Evolutionary conservation across 2,888 invertebrate genomes (phyloP).

Genomic region (Andrena praecox): DNA sequence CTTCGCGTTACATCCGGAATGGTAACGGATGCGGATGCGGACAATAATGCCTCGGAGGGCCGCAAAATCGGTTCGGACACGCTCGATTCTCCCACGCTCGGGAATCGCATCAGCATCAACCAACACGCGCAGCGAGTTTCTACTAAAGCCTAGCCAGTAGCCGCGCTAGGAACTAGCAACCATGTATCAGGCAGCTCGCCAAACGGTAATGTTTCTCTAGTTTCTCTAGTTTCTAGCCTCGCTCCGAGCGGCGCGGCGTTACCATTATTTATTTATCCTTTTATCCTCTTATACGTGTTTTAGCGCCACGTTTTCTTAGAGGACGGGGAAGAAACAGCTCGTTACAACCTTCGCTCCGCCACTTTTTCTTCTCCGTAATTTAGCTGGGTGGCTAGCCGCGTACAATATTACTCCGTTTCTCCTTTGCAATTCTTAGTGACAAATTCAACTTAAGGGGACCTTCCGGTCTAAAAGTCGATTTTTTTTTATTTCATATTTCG

Average conservation of each 20-base stretch:
- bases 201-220: slow-evolving; percentile 50
- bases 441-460: too few relatives aligned
- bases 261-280: slow-evolving; percentile 37
- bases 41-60: slow-evolving; percentile 72
- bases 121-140: slow-evolving; percentile 30
- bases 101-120: slow-evolving; percentile 45
- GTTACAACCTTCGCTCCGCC: not conserved
- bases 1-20: slow-evolving; percentile 70
- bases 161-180: slow-evolving; percentile 2
- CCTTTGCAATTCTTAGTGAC: too few relatives aligned
- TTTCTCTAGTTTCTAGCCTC: not conserved
- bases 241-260: not conserved
- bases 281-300: slow-evolving; percentile 14
- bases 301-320: not conserved
- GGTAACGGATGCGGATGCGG: slow-evolving; percentile 75
- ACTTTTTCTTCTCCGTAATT: not conserved
- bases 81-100: slow-evolving; percentile 51
- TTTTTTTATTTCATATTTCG: too few relatives aligned
- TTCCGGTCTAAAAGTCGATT: too few relatives aligned
- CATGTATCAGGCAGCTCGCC: slow-evolving; percentile 49
- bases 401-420: too few relatives aligned
- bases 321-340: not conserved
- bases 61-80: slow-evolving; percentile 50
- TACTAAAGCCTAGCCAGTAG: not conserved
- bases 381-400: too few relatives aligned